Percentiles rank a stretch among this genome's conserved stretches.
phyloP scores from a whole-genome alignment of 1,140 invertebrate genomes.

The Bombyx mori region DNA sequence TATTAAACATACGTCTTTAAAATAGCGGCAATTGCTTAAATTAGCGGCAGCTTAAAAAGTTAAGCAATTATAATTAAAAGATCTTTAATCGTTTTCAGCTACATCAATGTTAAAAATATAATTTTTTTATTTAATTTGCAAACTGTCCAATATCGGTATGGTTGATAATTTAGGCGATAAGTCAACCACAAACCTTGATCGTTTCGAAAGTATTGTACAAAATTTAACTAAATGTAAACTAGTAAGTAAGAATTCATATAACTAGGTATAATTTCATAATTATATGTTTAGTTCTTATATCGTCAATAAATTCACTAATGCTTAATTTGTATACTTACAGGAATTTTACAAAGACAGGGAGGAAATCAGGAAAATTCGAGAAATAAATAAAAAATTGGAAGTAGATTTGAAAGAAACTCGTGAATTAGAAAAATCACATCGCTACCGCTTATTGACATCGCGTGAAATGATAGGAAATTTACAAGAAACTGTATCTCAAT shows the following conservation, averaged over 20 bases:
- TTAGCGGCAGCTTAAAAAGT: no score
- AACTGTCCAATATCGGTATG: no score
- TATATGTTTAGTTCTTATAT: not conserved
- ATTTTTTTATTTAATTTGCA: no score
- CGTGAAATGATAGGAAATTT: conserved; percentile 62
- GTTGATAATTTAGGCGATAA: no score
- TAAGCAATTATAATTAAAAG: no score
- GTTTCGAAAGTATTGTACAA: conserved; percentile 41
- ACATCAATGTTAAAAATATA: no score
- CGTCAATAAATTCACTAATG: conserved; percentile 5
- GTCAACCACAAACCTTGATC: conserved; percentile 1
- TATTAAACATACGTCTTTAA: no score
- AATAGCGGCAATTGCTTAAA: no score
- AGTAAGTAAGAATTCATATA: conserved; percentile 23
- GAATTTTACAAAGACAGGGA: conserved; percentile 41
- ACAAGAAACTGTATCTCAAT: conserved; percentile 58
- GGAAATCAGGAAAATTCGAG: conserved; percentile 40
- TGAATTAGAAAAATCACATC: conserved; percentile 55
- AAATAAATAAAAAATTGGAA: conserved; percentile 47
- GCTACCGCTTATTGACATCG: conserved; percentile 46
- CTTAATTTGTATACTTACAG: conserved; percentile 16
- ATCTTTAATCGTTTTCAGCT: no score
- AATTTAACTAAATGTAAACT: conserved; percentile 50
- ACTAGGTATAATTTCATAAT: no score
- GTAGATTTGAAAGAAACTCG: conserved; percentile 43